Conservation (phyloP, 2,797 vertebrate species). For the Pteronotus mesoamericanus region DNA sequence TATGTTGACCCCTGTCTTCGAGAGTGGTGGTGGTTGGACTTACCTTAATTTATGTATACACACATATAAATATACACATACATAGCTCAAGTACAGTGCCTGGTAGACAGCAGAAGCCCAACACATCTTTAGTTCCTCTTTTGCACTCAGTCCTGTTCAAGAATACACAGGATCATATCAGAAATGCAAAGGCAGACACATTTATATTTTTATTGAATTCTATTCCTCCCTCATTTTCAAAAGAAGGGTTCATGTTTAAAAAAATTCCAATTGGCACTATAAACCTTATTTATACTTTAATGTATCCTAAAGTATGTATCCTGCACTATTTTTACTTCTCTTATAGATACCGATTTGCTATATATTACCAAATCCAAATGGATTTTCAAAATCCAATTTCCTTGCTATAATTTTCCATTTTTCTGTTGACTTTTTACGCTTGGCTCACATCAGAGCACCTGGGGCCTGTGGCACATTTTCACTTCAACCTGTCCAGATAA, state of each 20-base stretch:
- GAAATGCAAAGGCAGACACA: constrained; percentile 64
- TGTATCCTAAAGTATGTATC: constrained; percentile 67
- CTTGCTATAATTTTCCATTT: constrained; percentile 70
- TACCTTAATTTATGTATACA: background rate
- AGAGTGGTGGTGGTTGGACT: background rate
- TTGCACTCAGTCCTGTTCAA: constrained; percentile 45
- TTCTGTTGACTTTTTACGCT: constrained; percentile 69
- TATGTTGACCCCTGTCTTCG: background rate
- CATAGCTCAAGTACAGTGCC: background rate
- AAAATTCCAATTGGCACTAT: constrained; percentile 73
- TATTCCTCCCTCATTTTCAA: constrained; percentile 67
- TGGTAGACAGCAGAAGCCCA: background rate
- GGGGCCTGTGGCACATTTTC: constrained; percentile 29
- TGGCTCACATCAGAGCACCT: constrained; percentile 51
- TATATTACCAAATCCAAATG: constrained; percentile 73
- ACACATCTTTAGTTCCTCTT: constrained; percentile 38
- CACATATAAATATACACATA: background rate
- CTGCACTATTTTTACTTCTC: constrained; percentile 62
- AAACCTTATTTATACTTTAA: constrained; percentile 76
- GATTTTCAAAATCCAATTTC: constrained; percentile 77
- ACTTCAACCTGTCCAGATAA: constrained; percentile 8
- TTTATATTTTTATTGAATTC: constrained; percentile 73
- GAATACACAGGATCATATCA: constrained; percentile 60
- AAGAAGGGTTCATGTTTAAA: constrained; percentile 71
- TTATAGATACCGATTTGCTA: constrained; percentile 70